These are phyloP conservation scores for Calvadosia cruxmelitensis DNA, from an alignment of 30 jellyfish, hydroid and myxozoan genomes.

Conservation along the genomic window DNA sequence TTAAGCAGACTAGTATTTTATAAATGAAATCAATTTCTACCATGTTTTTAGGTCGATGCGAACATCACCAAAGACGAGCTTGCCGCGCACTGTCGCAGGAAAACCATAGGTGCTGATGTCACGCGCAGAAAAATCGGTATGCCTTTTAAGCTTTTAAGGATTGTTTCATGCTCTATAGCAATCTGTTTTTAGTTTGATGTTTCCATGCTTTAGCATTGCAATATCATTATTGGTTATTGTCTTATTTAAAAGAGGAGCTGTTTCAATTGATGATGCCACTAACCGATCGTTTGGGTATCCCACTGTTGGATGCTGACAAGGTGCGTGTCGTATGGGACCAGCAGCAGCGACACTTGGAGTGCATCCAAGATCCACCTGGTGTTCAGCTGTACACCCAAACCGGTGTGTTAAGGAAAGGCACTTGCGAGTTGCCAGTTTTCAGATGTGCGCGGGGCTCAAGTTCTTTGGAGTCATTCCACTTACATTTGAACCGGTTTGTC, in stretches of 20 bases:
- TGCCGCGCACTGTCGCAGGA: no score
- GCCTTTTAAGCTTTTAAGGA: no score
- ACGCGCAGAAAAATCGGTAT: no score
- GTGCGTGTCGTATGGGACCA: conserved; percentile 8
- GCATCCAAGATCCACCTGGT: conserved; percentile 32
- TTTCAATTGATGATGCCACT: conserved; percentile 5
- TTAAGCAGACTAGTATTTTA: no score
- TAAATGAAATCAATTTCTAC: no score
- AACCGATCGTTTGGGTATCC: conserved; percentile 46
- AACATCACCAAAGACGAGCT: no score
- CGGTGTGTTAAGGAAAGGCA: conserved; percentile 16
- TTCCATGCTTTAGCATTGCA: no score
- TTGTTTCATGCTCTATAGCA: conserved; percentile 23
- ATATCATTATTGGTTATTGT: no score
- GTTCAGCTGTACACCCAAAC: conserved; percentile 21
- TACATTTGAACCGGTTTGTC: conserved; percentile 4
- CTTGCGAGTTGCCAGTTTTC: conserved; percentile 18
- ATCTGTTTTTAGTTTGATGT: neutral
- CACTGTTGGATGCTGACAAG: conserved; percentile 21
- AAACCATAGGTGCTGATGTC: no score
- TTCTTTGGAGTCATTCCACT: conserved; percentile 31
- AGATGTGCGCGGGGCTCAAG: conserved; percentile 48
- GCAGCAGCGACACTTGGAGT: conserved; percentile 32
- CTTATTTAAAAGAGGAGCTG: conserved; percentile 1
- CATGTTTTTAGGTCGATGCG: no score